A percentile compares a stretch with the other conserved stretches of the same genome.
Evolutionary conservation across 2,797 vertebrate species (phyloP).

Genomic region (Calcarius lapponicus): DNA sequence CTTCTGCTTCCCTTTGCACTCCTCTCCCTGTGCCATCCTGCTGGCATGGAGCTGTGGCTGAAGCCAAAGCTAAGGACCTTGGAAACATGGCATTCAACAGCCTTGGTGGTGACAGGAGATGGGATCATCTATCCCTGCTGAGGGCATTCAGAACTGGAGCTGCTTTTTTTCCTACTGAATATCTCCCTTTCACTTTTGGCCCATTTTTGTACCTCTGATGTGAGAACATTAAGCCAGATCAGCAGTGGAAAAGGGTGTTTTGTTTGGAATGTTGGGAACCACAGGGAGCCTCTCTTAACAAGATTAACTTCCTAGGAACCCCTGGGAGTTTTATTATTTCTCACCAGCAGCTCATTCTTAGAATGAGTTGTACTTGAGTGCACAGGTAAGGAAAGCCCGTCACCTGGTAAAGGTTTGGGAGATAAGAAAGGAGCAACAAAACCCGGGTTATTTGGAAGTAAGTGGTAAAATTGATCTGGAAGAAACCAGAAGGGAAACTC

Average conservation of each 20-base stretch:
- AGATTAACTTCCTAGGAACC: not conserved
- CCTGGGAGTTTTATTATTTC: not conserved
- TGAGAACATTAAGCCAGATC: not conserved
- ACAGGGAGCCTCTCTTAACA: not conserved
- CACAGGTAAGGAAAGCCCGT: not conserved
- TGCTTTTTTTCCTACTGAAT: not conserved
- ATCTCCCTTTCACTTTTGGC: not conserved
- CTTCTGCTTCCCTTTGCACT: not conserved
- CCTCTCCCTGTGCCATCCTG: not conserved
- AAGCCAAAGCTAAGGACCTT: not conserved
- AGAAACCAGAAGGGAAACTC: not conserved
- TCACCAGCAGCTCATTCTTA: not conserved
- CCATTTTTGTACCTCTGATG: not conserved
- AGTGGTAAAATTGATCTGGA: not conserved
- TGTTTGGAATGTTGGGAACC: not conserved
- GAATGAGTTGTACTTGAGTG: not conserved
- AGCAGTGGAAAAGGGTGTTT: not conserved
- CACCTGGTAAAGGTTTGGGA: not conserved
- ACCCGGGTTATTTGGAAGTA: not conserved
- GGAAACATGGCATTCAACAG: not conserved
- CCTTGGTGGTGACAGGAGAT: not conserved
- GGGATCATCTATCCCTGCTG: not conserved
- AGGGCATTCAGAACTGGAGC: not conserved
- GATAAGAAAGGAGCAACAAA: not conserved
- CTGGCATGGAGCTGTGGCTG: not conserved